phyloP scores from a whole-genome alignment of 2,113 vertebrate genomes.

The Laticauda laticaudata region DNA sequence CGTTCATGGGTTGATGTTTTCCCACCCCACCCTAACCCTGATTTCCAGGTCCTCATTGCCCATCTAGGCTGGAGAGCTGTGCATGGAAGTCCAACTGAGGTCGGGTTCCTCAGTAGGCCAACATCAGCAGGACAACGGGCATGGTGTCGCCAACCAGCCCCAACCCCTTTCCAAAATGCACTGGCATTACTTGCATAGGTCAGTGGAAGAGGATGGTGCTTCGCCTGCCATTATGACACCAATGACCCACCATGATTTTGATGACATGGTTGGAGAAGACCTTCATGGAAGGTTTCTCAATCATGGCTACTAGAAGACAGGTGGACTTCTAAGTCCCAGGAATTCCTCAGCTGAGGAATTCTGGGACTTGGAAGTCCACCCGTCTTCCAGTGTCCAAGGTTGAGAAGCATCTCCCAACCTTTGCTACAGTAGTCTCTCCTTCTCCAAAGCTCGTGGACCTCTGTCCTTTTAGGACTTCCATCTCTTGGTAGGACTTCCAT shows the following conservation, averaged over 20 bases:
- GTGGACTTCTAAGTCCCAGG: background rate
- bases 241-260: background rate
- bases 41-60: background rate
- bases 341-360: background rate
- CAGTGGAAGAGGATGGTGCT: background rate
- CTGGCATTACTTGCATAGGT: background rate
- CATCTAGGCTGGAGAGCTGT: background rate
- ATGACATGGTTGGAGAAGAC: background rate
- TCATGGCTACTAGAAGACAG: background rate
- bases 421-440: background rate
- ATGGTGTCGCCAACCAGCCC: background rate
- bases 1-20: background rate
- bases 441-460: background rate
- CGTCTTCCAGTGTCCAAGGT: accelerated
- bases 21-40: background rate
- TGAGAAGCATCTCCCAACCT: background rate
- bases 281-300: background rate
- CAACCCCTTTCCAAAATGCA: background rate
- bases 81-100: background rate
- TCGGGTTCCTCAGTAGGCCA: background rate
- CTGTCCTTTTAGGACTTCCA: background rate
- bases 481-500: background rate
- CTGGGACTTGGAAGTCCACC: background rate
- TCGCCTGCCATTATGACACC: accelerated
- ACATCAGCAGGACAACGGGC: background rate